phyloP scores from a whole-genome alignment of 2,113 vertebrate genomes.

The Pachyramphus minor region DNA sequence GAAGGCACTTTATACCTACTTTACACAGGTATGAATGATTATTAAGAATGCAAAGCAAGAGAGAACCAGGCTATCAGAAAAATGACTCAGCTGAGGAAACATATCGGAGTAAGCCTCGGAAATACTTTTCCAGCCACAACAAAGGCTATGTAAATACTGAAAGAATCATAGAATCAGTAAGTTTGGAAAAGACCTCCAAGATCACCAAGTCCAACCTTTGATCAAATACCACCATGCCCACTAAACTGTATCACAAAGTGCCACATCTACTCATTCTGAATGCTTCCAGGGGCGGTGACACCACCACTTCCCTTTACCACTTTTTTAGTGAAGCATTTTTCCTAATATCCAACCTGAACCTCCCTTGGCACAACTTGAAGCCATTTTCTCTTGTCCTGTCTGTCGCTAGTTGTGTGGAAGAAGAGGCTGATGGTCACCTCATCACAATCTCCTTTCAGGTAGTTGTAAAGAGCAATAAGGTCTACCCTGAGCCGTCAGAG shows the following conservation, averaged over 20 bases:
- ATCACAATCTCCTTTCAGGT: not conserved
- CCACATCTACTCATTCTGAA: not conserved
- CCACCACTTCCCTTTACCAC: not conserved
- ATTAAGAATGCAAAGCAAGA: not conserved
- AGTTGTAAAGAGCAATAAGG: not conserved
- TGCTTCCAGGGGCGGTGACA: not conserved
- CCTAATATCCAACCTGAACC: not conserved
- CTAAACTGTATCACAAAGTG: not conserved
- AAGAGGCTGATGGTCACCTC: not conserved
- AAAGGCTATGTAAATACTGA: not conserved
- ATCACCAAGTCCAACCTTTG: not conserved
- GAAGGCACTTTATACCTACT: not conserved
- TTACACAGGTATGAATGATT: not conserved
- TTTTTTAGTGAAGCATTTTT: not conserved
- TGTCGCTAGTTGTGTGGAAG: not conserved
- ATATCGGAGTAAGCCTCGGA: not conserved
- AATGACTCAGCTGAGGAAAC: not conserved
- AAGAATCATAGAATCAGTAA: not conserved
- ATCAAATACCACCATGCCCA: not conserved
- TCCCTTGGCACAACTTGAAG: not conserved
- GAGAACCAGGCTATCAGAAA: not conserved
- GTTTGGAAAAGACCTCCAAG: not conserved
- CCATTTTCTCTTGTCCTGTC: not conserved
- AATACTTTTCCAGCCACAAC: not conserved
- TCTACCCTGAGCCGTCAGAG: not conserved